A percentile compares a stretch with the other conserved stretches of the same genome.
Evolutionary conservation across 1,140 invertebrate species (phyloP).

Genomic region (Conus ventricosus): DNA sequence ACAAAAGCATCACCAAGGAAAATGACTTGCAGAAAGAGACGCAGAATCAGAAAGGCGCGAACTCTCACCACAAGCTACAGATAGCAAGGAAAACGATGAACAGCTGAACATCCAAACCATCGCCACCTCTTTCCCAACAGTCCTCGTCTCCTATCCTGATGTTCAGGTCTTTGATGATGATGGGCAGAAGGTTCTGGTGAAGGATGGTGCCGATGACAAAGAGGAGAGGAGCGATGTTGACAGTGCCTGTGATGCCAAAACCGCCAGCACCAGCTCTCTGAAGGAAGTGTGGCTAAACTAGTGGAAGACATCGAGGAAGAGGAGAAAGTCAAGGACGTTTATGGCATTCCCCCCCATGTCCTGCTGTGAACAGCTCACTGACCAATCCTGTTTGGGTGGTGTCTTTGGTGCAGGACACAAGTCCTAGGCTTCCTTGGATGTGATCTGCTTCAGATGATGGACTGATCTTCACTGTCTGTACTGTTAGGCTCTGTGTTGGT

Average conservation of each 20-base stretch:
- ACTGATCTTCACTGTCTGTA: no score
- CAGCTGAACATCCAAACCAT: background rate
- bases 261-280: background rate
- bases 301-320: background rate
- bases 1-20: background rate
- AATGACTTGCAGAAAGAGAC: background rate
- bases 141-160: background rate
- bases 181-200: background rate
- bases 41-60: background rate
- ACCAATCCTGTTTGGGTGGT: no score
- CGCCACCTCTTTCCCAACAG: background rate
- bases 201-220: background rate
- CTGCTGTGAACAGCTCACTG: background rate
- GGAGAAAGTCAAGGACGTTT: background rate
- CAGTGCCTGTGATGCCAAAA: constrained; percentile 1
- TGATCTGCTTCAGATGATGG: no score
- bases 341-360: background rate
- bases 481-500: no score
- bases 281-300: background rate
- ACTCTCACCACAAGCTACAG: background rate
- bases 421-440: no score
- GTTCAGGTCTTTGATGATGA: background rate
- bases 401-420: no score
- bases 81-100: background rate
- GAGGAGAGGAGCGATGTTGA: background rate